phyloP scores from a whole-genome alignment of 2,113 vertebrate genomes.

The Psittacara wagleri region DNA sequence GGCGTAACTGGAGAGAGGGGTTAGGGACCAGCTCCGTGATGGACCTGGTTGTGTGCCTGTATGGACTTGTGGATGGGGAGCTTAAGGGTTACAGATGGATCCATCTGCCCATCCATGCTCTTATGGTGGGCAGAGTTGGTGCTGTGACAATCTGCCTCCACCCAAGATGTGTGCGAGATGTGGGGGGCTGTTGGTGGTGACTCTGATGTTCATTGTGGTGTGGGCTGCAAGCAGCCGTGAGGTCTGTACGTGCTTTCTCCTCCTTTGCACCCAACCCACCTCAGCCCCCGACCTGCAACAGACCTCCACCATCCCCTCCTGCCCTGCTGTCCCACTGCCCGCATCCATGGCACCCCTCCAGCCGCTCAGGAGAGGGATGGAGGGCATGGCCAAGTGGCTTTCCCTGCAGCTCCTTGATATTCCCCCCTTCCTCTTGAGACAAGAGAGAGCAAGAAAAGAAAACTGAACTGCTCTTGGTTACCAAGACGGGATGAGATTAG shows the following conservation, averaged over 20 bases:
- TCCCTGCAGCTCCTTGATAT: neutral
- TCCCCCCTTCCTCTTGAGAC: neutral
- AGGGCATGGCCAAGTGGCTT: neutral
- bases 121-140: rapidly evolving
- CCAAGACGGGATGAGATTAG: neutral
- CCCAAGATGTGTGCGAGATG: rapidly evolving
- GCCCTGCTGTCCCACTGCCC: neutral
- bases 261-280: conserved; percentile 29
- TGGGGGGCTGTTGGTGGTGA: neutral
- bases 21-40: neutral
- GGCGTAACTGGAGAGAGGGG: neutral
- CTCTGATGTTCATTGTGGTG: neutral
- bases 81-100: neutral
- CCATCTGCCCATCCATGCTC: rapidly evolving
- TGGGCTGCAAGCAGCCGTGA: neutral
- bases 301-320: neutral
- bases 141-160: rapidly evolving
- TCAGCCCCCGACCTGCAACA: neutral
- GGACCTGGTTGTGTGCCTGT: neutral
- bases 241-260: conserved; percentile 14
- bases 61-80: neutral
- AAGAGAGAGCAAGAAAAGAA: conserved; percentile 58
- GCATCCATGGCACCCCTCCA: neutral
- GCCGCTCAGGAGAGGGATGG: neutral
- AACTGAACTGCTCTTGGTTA: neutral